Base-by-base conservation (phyloP, 1,140 invertebrate genomes). In the Arion vulgaris region DNA sequence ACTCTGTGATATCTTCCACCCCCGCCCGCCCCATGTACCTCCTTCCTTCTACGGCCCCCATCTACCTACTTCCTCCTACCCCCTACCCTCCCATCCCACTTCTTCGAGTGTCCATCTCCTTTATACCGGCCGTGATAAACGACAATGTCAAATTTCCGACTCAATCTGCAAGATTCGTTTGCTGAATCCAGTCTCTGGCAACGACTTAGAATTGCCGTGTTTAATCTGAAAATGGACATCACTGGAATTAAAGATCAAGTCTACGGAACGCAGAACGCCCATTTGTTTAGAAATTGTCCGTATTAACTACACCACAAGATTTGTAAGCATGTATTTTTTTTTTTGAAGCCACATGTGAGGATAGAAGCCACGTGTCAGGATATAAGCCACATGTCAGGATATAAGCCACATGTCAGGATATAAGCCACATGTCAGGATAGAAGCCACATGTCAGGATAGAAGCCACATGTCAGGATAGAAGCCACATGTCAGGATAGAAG, bases 201-300 rank as follows among this genome's bases (percentile, higher is more conserved):
- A 41, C 71, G 26, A 2, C 38, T n/a, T 23, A 72, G 41, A 72
- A 72, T 72, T 45, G 71, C 71, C 23, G 71, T 72, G 41, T 72
- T 72, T 72, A 72, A 72, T 72, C 71, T 72, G 19, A 45, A 72
- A 41, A 72, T 72, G 71, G 71, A 72, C 71, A 72, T 36, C 36
- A 13, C 36, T 28, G 71, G 71, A 28, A 72, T 72, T 72, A 72
- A 66, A 66, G 71, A 72, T 45, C 41, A 26, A 13, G 71, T 9
- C 23, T 72, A 72, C 71, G 71, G 71, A 39, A 9, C 39, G 71
- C 71, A 26, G 71, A 41, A n/a, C 41, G 2, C 36, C 32, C 62
- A 66, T 11, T 1, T 28, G n/a, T 66, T 66, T 5, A 2, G 19
- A 66, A 66, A 66, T 32, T 66, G 2, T 32, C 9, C 62, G 32